These are phyloP conservation scores for Caracal caracal DNA, from an alignment of 2,113 vertebrate genomes.

Conservation along the genomic window DNA sequence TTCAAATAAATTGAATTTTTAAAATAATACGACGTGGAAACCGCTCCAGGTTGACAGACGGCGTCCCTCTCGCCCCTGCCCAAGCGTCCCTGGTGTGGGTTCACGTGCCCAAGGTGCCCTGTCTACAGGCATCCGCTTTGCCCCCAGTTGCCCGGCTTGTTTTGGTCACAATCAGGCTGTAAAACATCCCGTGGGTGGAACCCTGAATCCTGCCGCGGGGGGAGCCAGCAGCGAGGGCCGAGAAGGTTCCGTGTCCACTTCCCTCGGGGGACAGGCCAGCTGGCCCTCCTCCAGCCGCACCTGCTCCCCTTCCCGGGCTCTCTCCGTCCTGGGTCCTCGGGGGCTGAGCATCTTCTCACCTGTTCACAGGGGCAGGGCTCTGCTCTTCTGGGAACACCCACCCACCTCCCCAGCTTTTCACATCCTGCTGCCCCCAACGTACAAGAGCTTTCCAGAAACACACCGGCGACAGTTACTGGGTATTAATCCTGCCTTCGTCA, in stretches of 20 bases:
- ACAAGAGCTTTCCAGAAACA: not conserved
- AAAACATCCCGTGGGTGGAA: accelerated
- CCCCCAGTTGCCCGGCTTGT: accelerated
- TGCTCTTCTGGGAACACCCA: not conserved
- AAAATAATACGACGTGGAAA: not conserved
- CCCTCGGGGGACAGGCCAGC: accelerated
- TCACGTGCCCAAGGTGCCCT: no score
- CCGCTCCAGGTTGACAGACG: accelerated
- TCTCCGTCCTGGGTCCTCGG: accelerated
- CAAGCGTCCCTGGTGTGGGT: accelerated
- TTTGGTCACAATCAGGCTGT: not conserved
- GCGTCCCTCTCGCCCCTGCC: accelerated
- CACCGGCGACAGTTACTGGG: accelerated
- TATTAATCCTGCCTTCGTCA: accelerated
- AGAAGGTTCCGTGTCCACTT: accelerated
- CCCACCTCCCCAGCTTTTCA: not conserved
- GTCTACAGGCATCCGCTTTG: not conserved
- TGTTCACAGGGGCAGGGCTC: not conserved
- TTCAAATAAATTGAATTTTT: not conserved
- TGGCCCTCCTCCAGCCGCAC: accelerated
- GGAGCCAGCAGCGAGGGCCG: no score
- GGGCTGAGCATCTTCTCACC: not conserved
- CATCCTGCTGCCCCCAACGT: no score
- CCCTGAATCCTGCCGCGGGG: accelerated
- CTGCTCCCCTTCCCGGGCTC: no score